Evolutionary conservation across 2,888 invertebrate genomes (phyloP), one percentile per base, ranked within the genome.

Genomic region (Philereme transversata): DNA sequence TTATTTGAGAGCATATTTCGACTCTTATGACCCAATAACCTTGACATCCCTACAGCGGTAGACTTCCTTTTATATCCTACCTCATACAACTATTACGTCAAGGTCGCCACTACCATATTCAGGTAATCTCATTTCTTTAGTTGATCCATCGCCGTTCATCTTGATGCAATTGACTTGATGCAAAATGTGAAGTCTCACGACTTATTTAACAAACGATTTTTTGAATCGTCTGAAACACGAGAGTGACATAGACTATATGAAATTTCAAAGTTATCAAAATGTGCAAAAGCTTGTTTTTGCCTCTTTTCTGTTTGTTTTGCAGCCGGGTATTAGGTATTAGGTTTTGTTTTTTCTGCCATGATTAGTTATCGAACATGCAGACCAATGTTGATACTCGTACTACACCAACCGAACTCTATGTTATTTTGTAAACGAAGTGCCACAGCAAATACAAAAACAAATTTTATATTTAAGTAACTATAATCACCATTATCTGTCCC

Each of bases 31-130:
- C n/a, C 43, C 0, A 45, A 45, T 5, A 45, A 9, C 8, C 45
- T 5, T 9, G 22, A 49, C 48, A 11, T 35, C 55, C 34, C 48
- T 35, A 56, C 0, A 38, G 52, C 41, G 6, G 38, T 51, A 45
- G 50, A 46, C 50, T 47, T 47, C 51, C 53, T 34, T 47, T 55
- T 47, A 60, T 43, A 22, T 22, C 22, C 1, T 22, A 22, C 22
- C 22, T 22, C 22, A 22, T 22, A 22, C 22, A 22, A 22, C 1
- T 22, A 22, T 22, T 22, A 22, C 22, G 55, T 51, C 60, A 55
- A 60, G 60, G 60, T 55, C 47, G n/a, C 7, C 34, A 44, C 38
- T 52, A 44, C 48, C 58, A 53, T 52, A 59, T 59, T 59, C 36
- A 49, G 33, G 43, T 9, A 43, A 49, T 49, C 22, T 50, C 50